phyloP scores from a whole-genome alignment of 2,888 invertebrate genomes.

The Graphium colonna region DNA sequence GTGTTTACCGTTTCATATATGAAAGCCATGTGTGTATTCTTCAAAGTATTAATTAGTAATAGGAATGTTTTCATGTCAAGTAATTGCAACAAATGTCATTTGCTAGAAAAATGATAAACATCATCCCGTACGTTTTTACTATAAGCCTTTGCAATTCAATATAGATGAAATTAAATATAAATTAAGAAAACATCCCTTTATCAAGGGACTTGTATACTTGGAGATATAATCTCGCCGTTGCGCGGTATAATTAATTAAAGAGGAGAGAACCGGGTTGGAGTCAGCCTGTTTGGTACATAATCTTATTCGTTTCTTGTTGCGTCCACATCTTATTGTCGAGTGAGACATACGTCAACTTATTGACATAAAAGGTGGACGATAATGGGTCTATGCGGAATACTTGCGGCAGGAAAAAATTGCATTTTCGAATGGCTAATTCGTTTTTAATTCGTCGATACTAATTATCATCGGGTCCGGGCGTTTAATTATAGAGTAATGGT shows the following conservation, averaged over 20 bases:
- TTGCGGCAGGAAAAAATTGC: neutral
- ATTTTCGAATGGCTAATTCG: neutral
- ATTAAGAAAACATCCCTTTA: slow-evolving; percentile 21
- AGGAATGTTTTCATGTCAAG: neutral
- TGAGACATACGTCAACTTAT: slow-evolving; percentile 10
- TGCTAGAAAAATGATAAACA: slow-evolving; percentile 7
- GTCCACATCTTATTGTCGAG: slow-evolving; percentile 1
- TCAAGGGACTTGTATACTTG: slow-evolving; percentile 6
- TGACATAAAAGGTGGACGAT: slow-evolving; percentile 7
- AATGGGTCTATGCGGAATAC: neutral
- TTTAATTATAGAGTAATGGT: slow-evolving; percentile 1
- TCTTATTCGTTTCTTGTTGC: slow-evolving; percentile 7
- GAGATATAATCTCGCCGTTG: slow-evolving; percentile 14
- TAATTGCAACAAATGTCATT: neutral
- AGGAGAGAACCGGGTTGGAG: neutral
- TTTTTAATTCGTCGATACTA: slow-evolving; percentile 6
- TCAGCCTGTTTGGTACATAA: neutral
- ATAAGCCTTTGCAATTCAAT: slow-evolving; percentile 7
- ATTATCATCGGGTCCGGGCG: neutral
- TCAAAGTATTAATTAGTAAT: too few relatives aligned
- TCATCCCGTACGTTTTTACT: slow-evolving; percentile 4
- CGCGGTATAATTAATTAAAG: slow-evolving; percentile 14
- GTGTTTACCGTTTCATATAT: too few relatives aligned
- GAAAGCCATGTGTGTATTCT: too few relatives aligned
- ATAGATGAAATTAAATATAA: slow-evolving; percentile 17